Evolutionary conservation across 2,888 invertebrate genomes (phyloP).

Genomic region (Folsomia candida): DNA sequence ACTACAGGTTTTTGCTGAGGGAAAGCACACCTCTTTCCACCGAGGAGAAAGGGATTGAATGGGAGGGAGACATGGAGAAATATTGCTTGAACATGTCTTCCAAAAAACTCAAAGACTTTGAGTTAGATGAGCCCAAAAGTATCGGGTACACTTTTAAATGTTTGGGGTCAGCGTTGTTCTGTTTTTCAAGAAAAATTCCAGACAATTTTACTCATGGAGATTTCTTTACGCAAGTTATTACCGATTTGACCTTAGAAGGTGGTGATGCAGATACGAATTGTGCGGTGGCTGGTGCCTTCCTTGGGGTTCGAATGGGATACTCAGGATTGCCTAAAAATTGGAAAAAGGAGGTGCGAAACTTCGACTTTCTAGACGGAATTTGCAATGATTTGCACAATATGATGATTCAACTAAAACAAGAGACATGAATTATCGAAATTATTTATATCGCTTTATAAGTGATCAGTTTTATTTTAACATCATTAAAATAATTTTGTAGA

Average conservation of each 20-base stretch:
- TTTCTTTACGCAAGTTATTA: conserved; percentile 35
- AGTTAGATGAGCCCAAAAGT: conserved; percentile 22
- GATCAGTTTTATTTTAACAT: too few species aligned
- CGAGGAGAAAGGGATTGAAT: not conserved
- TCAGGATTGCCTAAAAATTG: conserved; percentile 31
- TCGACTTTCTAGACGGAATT: conserved; percentile 23
- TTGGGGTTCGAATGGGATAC: conserved; percentile 32
- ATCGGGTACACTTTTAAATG: conserved; percentile 42
- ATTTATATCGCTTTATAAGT: too few species aligned
- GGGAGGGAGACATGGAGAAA: not conserved
- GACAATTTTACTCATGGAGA: conserved; percentile 11
- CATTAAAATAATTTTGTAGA: too few species aligned
- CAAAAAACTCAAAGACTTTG: conserved; percentile 7
- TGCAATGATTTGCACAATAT: conserved; percentile 17
- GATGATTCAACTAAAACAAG: too few species aligned
- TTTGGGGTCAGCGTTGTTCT: conserved; percentile 30
- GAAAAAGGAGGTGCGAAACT: conserved; percentile 26
- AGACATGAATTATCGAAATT: too few species aligned
- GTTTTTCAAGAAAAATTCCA: conserved; percentile 21
- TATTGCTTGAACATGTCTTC: not conserved
- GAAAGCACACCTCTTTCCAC: conserved; percentile 9
- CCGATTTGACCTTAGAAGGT: conserved; percentile 29
- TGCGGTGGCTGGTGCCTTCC: conserved; percentile 36
- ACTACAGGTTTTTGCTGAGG: conserved; percentile 19
- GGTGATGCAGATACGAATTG: conserved; percentile 42